phyloP scores from a whole-genome alignment of 1,140 invertebrate species.

The Nymphalis io region DNA sequence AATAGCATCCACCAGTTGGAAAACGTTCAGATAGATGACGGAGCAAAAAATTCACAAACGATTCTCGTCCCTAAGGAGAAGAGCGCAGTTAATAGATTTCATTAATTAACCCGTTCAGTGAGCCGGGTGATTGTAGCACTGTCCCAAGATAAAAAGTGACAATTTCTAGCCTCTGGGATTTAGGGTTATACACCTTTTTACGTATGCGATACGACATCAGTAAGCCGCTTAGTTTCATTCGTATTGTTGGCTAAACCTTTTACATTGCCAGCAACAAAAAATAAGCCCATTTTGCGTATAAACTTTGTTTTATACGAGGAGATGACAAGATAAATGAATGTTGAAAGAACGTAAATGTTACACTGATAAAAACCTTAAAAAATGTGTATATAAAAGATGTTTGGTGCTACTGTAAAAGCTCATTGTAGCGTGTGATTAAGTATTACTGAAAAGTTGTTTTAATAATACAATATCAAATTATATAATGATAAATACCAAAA shows the following conservation, averaged over 20 bases:
- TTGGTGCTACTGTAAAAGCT: too few species aligned
- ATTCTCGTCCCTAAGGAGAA: conserved; percentile 62
- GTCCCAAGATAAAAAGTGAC: conserved; percentile 76
- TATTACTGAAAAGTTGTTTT: too few species aligned
- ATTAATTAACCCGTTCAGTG: conserved; percentile 79
- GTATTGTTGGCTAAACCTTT: conserved; percentile 35
- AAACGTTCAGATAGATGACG: conserved; percentile 62
- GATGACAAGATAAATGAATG: conserved; percentile 24
- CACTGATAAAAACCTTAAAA: neutral
- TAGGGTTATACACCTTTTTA: conserved; percentile 53
- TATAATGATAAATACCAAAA: too few species aligned
- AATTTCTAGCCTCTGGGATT: conserved; percentile 65
- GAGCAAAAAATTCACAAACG: conserved; percentile 65
- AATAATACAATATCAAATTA: too few species aligned
- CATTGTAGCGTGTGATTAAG: too few species aligned
- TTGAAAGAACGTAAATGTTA: neutral
- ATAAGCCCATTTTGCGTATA: conserved; percentile 20
- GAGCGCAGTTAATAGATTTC: conserved; percentile 78
- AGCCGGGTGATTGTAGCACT: conserved; percentile 74
- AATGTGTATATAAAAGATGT: neutral
- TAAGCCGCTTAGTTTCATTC: conserved; percentile 43
- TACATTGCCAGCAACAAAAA: conserved; percentile 35
- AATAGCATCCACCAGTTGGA: conserved; percentile 51
- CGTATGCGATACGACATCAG: conserved; percentile 43
- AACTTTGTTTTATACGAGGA: conserved; percentile 23